These are phyloP conservation scores for Diarsia rubi DNA, from an alignment of 2,888 invertebrate species.

Conservation along the genomic window DNA sequence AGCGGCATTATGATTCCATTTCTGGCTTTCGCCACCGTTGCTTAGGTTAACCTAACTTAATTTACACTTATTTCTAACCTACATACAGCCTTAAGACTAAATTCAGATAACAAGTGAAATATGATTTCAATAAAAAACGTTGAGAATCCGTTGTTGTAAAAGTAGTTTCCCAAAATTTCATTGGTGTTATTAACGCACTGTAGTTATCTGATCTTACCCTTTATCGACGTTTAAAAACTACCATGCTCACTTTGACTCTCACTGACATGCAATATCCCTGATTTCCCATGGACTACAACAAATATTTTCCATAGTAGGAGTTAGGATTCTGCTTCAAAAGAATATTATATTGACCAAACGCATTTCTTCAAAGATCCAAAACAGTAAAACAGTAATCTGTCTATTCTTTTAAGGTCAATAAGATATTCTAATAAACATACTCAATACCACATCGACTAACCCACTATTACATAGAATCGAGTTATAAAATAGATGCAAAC, in stretches of 20 bases:
- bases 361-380: too few relatives aligned
- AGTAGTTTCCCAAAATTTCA: neutral
- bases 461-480: neutral
- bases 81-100: conserved; percentile 12
- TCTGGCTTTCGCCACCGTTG: neutral
- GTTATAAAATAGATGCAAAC: neutral
- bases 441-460: neutral
- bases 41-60: neutral
- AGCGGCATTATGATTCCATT: neutral
- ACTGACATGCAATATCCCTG: conserved; percentile 31
- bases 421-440: neutral
- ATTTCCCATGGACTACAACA: neutral
- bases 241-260: neutral
- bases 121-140: neutral
- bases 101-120: neutral
- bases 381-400: too few relatives aligned
- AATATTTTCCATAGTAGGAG: neutral
- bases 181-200: neutral
- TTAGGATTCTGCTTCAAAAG: neutral
- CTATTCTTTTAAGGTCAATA: neutral
- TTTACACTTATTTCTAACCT: conserved; percentile 22
- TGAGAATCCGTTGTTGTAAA: neutral
- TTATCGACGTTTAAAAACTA: neutral
- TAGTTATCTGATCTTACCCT: conserved; percentile 30
- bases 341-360: conserved; percentile 10